phyloP scores from a whole-genome alignment of 2,888 invertebrate genomes.

The Doris montereyensis region DNA sequence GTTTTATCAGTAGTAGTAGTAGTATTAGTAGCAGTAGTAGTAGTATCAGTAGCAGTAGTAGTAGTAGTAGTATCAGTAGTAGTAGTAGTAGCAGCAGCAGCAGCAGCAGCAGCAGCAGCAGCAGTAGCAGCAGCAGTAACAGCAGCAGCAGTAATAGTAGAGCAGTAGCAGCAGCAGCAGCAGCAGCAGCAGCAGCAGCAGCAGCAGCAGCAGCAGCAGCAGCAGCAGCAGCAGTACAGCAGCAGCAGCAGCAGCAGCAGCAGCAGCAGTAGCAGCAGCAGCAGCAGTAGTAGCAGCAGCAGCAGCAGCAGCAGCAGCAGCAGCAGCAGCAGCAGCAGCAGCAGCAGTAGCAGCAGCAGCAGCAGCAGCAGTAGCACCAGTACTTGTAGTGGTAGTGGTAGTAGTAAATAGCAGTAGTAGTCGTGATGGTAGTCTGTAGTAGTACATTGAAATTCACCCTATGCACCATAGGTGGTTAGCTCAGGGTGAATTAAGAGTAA shows the following conservation, averaged over 20 bases:
- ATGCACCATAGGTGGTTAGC: too few relatives aligned
- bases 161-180: too few relatives aligned
- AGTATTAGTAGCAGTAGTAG: too few relatives aligned
- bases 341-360: conserved; percentile 4
- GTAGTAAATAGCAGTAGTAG: not conserved
- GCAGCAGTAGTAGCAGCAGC: conserved; percentile 7
- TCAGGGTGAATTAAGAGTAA: too few relatives aligned
- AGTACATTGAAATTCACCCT: not conserved
- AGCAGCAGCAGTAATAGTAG: too few relatives aligned
- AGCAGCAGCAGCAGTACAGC: not conserved
- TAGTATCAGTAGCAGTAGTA: too few relatives aligned
- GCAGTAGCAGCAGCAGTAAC: not conserved
- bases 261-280: conserved; percentile 10
- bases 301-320: conserved; percentile 1
- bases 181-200: not conserved
- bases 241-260: not conserved
- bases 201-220: not conserved
- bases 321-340: conserved; percentile 16
- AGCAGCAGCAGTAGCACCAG: not conserved
- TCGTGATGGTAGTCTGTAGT: too few relatives aligned
- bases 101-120: not conserved
- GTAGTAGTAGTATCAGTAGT: too few relatives aligned
- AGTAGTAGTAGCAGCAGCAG: not conserved
- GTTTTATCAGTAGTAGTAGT: too few relatives aligned
- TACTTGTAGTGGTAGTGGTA: not conserved